phyloP scores from a whole-genome alignment of 2,797 vertebrate genomes.

The Poecile montanus region DNA sequence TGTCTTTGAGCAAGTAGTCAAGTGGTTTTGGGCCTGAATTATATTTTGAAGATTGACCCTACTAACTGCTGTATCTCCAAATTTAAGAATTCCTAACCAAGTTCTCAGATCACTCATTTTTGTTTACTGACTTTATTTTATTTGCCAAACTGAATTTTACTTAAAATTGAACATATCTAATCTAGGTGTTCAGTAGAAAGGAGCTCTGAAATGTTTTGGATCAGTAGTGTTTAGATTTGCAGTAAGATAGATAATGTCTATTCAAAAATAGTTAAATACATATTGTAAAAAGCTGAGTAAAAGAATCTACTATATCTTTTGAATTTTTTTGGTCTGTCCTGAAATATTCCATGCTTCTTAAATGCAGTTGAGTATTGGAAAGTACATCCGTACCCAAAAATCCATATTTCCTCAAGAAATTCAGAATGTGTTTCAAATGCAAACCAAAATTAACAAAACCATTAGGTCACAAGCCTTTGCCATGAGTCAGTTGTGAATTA shows the following conservation, averaged over 20 bases:
- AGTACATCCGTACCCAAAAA: background rate
- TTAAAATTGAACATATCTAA: background rate
- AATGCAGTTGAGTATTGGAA: background rate
- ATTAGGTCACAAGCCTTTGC: background rate
- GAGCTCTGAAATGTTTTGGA: background rate
- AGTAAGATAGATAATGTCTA: background rate
- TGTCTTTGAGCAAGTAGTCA: background rate
- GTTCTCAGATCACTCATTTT: background rate
- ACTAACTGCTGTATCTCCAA: background rate
- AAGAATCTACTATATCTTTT: background rate
- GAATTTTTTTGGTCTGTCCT: background rate
- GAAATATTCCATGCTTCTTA: background rate
- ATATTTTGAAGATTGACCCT: background rate
- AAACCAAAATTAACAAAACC: background rate
- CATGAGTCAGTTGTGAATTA: background rate
- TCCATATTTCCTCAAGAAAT: background rate
- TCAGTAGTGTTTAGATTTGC: background rate
- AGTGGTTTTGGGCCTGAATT: background rate
- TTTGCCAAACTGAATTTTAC: background rate
- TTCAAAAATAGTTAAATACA: background rate
- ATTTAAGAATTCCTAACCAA: background rate
- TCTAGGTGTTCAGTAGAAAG: background rate
- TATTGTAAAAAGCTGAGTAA: background rate
- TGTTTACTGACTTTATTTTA: background rate
- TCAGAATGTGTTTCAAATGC: background rate